phyloP scores from a whole-genome alignment of 1,140 invertebrate species.

The Pseudachorutes palmiensis region DNA sequence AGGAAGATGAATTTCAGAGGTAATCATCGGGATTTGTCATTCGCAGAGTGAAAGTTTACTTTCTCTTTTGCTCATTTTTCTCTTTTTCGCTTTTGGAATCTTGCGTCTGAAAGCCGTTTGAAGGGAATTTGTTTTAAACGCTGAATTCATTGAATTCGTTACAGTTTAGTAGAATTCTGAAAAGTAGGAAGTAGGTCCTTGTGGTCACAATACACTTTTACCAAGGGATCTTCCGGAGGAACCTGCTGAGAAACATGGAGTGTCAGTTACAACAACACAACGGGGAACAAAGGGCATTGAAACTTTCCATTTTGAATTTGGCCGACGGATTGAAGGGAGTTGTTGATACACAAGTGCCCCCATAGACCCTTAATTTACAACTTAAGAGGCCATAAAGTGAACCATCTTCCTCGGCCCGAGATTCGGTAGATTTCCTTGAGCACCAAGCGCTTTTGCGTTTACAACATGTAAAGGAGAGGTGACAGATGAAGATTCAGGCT shows the following conservation, averaged over 20 bases:
- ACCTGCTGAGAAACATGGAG: conserved; percentile 9
- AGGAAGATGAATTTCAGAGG: background rate
- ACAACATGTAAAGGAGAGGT: background rate
- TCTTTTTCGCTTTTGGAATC: too few relatives aligned
- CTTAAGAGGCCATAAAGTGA: background rate
- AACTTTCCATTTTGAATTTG: background rate
- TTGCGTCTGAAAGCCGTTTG: too few relatives aligned
- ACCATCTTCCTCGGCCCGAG: background rate
- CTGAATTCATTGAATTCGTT: too few relatives aligned
- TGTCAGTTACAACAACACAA: background rate
- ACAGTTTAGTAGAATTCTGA: too few relatives aligned
- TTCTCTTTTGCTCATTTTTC: too few relatives aligned
- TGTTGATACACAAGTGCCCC: background rate
- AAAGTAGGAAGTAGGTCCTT: too few relatives aligned
- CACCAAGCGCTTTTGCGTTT: too few relatives aligned
- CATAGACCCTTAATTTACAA: conserved; percentile 1
- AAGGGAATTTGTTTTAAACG: too few relatives aligned
- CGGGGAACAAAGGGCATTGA: background rate
- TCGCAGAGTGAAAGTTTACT: too few relatives aligned
- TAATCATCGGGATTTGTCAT: too few relatives aligned
- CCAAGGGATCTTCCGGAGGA: background rate
- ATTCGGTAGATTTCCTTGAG: too few relatives aligned
- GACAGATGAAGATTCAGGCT: conserved; percentile 2
- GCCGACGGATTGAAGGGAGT: background rate
- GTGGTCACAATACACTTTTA: background rate